Evolutionary conservation across 2,888 invertebrate genomes (phyloP).

Genomic region (Acholoe squamosa): DNA sequence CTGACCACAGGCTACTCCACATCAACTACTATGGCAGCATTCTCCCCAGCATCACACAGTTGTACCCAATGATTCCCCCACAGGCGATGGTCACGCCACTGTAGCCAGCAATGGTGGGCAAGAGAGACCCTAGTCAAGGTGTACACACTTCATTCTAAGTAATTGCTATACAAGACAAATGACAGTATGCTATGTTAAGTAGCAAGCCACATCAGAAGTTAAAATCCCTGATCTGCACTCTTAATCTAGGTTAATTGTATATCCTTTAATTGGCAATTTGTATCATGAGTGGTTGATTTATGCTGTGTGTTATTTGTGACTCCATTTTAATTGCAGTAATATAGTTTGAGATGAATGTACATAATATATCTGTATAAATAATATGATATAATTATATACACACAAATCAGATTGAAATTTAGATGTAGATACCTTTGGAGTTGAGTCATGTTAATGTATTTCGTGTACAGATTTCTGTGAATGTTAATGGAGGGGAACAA

Average conservation of each 20-base stretch:
- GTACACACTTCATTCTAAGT: constrained; percentile 22
- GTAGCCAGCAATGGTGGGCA: background rate
- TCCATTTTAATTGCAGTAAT: constrained; percentile 52
- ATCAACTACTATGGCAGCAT: constrained; percentile 50
- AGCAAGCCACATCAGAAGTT: background rate
- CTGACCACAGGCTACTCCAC: constrained; percentile 6
- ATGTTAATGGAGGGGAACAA: constrained; percentile 13
- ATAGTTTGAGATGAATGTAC: constrained; percentile 50
- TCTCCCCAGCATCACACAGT: constrained; percentile 52
- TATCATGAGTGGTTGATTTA: constrained; percentile 54
- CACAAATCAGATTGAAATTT: constrained; percentile 41
- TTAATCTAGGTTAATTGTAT: background rate
- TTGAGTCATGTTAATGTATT: constrained; percentile 47
- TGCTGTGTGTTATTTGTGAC: constrained; percentile 56
- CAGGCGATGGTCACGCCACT: background rate
- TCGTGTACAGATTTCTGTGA: constrained; percentile 40
- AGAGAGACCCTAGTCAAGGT: constrained; percentile 38
- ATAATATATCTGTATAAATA: background rate
- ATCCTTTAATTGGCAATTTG: constrained; percentile 46
- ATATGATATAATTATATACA: background rate
- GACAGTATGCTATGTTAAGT: background rate
- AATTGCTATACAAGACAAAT: background rate
- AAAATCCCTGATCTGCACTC: background rate
- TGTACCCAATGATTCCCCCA: constrained; percentile 24
- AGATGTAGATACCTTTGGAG: constrained; percentile 54